These are phyloP conservation scores for Arge pagana DNA, from an alignment of 2,888 invertebrate genomes.

Conservation along the genomic window DNA sequence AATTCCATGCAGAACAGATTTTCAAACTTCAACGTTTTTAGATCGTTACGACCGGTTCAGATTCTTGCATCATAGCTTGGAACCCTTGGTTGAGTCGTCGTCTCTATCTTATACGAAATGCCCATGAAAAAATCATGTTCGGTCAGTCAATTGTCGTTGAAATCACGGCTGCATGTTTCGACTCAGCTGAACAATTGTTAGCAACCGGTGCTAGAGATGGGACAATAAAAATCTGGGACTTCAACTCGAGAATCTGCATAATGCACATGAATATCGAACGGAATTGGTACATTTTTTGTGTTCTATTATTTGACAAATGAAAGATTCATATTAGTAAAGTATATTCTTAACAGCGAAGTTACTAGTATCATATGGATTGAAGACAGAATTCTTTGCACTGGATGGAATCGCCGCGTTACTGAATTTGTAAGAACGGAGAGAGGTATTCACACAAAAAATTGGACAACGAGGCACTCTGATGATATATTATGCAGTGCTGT, in stretches of 20 bases:
- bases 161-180: conserved; percentile 79
- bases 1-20: neutral
- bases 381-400: conserved; percentile 72
- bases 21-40: conserved; percentile 30
- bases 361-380: conserved; percentile 62
- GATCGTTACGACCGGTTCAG: conserved; percentile 77
- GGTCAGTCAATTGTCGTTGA: conserved; percentile 71
- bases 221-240: conserved; percentile 82
- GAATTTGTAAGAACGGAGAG: conserved; percentile 68
- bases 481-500: conserved; percentile 75
- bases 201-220: conserved; percentile 82
- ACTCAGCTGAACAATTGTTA: conserved; percentile 73
- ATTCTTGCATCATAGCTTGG: conserved; percentile 84
- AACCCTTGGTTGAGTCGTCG: conserved; percentile 74
- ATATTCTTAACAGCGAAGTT: conserved; percentile 54
- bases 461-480: conserved; percentile 75
- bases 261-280: conserved; percentile 69
- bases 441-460: conserved; percentile 66
- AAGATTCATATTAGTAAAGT: no score
- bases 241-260: conserved; percentile 77
- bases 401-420: conserved; percentile 77
- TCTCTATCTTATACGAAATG: conserved; percentile 70
- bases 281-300: conserved; percentile 61
- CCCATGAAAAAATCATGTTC: conserved; percentile 70
- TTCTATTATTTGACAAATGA: neutral